Conservation (phyloP, 2,888 invertebrate genomes). For the Drosophila paranaensis region DNA sequence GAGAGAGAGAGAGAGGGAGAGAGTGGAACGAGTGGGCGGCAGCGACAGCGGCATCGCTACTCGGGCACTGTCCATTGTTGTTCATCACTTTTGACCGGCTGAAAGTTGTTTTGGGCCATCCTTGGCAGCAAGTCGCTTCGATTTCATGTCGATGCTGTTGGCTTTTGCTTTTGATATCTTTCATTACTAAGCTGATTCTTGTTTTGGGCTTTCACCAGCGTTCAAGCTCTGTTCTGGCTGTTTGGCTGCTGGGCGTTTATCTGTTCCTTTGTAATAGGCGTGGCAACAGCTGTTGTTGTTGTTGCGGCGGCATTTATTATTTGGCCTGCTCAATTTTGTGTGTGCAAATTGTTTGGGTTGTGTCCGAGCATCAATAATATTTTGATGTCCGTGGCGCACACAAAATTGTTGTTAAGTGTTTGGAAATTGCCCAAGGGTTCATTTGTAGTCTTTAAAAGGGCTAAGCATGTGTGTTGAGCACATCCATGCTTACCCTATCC, state of each 20-base stretch:
- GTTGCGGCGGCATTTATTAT: slow-evolving; percentile 41
- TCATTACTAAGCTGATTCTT: slow-evolving; percentile 69
- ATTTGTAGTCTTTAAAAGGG: slow-evolving; percentile 20
- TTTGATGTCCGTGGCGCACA: slow-evolving; percentile 42
- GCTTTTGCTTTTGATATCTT: slow-evolving; percentile 60
- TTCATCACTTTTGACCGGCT: slow-evolving; percentile 61
- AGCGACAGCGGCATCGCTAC: not conserved
- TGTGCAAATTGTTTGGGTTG: slow-evolving; percentile 75
- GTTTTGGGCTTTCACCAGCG: slow-evolving; percentile 44
- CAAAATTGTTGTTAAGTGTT: slow-evolving; percentile 42
- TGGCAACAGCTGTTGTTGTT: slow-evolving; percentile 56
- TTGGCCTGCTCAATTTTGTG: slow-evolving; percentile 64
- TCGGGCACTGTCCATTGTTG: slow-evolving; percentile 47
- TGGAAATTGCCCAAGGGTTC: slow-evolving; percentile 43
- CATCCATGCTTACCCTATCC: not conserved
- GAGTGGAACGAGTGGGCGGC: not conserved
- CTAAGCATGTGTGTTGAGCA: slow-evolving; percentile 19
- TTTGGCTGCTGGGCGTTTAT: slow-evolving; percentile 22
- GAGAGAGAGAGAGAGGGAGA: not conserved
- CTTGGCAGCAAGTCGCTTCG: slow-evolving; percentile 38
- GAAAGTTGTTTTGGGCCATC: slow-evolving; percentile 59
- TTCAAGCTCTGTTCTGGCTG: not conserved
- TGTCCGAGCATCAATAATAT: slow-evolving; percentile 70
- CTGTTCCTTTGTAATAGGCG: slow-evolving; percentile 48
- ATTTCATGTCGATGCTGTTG: slow-evolving; percentile 58